A percentile compares a stretch with the other conserved stretches of the same genome.
Conservation (phyloP, 2,888 invertebrate species). For the Venusia cambrica region DNA sequence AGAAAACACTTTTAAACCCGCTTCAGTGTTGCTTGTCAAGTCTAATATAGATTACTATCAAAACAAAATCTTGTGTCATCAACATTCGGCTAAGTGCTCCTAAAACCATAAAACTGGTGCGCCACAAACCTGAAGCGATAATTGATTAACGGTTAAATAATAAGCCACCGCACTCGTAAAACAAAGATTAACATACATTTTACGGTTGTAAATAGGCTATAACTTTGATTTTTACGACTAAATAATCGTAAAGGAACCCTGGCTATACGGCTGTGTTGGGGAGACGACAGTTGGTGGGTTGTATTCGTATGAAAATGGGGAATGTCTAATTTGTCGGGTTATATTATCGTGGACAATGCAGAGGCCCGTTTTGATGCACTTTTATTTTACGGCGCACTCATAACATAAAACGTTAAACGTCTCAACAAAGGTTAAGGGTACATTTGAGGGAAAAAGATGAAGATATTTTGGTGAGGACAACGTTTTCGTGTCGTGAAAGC, state of each 20-base stretch:
- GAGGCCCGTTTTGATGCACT: constrained; percentile 73
- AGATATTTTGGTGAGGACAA: constrained; percentile 16
- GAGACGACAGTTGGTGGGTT: constrained; percentile 33
- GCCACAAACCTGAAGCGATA: constrained; percentile 62
- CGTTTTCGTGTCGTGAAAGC: constrained; percentile 11
- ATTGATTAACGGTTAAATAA: constrained; percentile 78
- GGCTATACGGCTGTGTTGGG: constrained; percentile 52
- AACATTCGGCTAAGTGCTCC: constrained; percentile 20
- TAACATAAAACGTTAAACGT: constrained; percentile 77
- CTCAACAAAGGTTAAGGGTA: constrained; percentile 68
- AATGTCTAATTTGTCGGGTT: constrained; percentile 54
- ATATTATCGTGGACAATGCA: constrained; percentile 74
- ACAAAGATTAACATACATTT: constrained; percentile 81
- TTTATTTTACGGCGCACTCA: constrained; percentile 78
- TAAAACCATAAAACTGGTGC: constrained; percentile 52
- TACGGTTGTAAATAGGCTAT: constrained; percentile 80
- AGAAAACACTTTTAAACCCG: too few relatives aligned
- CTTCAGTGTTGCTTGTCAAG: too few relatives aligned
- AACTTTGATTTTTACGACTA: constrained; percentile 83
- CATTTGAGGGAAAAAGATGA: constrained; percentile 45
- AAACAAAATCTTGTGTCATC: too few relatives aligned
- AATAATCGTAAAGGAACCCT: constrained; percentile 81
- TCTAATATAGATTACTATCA: too few relatives aligned
- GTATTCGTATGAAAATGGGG: constrained; percentile 31
- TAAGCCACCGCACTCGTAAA: constrained; percentile 76